Evolutionary conservation across 1,140 invertebrate genomes (phyloP), one percentile per base, ranked within the genome.

Genomic region (Drosophila hydei): DNA sequence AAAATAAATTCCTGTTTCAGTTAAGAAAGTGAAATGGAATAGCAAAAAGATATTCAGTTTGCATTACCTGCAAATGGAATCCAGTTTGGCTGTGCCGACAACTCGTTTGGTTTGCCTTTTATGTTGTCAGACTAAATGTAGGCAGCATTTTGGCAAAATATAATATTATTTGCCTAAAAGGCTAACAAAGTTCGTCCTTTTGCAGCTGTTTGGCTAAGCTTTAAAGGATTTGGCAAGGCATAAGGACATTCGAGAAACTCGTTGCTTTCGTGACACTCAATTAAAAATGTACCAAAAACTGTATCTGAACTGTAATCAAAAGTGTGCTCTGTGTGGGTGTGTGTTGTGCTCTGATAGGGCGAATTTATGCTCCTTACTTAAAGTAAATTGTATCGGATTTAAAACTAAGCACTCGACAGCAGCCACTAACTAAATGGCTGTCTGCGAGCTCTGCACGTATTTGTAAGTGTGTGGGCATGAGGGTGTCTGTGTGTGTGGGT

Each of bases 361-460:
- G 42, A 77, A 81, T 81, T 72, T 85, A 85, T 85, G 72, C 47
- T 25, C 52, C 25, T 59, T 60, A 77, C 68, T 85, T 84, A 59
- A 85, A 85, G 55, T 72, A 83, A 84, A 85, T 84, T 83, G 80
- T 79, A 76, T 75, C 72, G 68, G 80, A 77, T 64, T 84, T 84
- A 77, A 74, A 70, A 74, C 77, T 79, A 77, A 70, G 80, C 72
- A 77, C 77, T 85, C 56, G 11, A 54, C 62, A 72, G 56, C 40
- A 72, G 62, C 55, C 79, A 85, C 80, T 55, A 74, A 84, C 80
- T 80, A 85, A 84, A 84, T 85, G 77, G 68, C 68, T 75, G 50
- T 60, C 72, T 79, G 48, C 21, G 48, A 18, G 38, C 18, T 19
- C 11, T 8, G 45, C 21, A 47, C 52, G 23, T 52, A 23, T n/a